Base-by-base conservation (phyloP, 2,888 invertebrate genomes). In the Ommatoiulus sabulosus region DNA sequence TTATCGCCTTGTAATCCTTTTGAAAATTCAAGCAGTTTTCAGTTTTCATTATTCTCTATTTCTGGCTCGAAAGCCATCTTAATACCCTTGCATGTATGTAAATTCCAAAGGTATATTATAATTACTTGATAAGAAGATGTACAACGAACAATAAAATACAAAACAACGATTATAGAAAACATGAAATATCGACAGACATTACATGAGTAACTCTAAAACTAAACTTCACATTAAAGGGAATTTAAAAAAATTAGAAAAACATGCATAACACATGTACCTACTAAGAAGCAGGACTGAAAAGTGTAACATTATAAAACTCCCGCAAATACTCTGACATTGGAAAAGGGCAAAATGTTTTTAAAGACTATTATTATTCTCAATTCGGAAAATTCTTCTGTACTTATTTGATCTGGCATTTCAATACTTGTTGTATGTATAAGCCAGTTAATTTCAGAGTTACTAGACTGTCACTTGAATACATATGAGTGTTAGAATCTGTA, bases 151-250 rank as follows among this genome's bases (percentile, higher is more conserved):
- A 35, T 35, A 80, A 24, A 35, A 72, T 24, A 80, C 80, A 24
- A 80, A 80, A 80, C 80, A 80, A 80, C 80, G 80, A 80, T 10
- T 80, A 80, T 80, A 80, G 12, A 35, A 35, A 35, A 12, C 24
- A 7, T 35, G 80, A 12, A 35, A 35, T 35, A 80, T 35, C 15
- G 24, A 80, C 4, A 24, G 35, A 80, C 80, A 80, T 35, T 24
- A 35, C 35, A 80, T 35, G 12, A 12, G 80, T 80, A 80, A 35
- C 3, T 80, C 80, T 24, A 80, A 80, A 35, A 1, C 12, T 80
- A 80, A 57, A 35, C 4, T 80, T 35, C 15, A 10, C 24, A 80
- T 80, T 35, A 10, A 80, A 0, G 24, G 10, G 72, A 35, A 24
- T 35, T 80, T 35, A 8, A n/a, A 72, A 8, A 52, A 10, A 8